Conservation (phyloP, 2,888 invertebrate genomes). For the Carcina quercana region DNA sequence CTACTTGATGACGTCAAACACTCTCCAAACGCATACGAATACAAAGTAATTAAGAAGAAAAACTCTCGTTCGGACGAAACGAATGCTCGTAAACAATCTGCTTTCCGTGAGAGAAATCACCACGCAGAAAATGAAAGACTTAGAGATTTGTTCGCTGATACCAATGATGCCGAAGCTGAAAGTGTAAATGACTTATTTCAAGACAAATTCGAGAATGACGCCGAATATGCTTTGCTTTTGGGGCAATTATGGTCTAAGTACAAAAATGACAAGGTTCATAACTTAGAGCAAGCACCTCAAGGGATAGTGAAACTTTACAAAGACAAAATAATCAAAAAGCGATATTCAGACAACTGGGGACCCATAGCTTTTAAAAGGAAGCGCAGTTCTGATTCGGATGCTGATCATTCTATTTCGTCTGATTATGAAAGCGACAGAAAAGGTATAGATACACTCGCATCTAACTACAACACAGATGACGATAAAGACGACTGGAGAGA, state of each 20-base stretch:
- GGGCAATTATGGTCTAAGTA: constrained; percentile 75
- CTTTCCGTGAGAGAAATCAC: constrained; percentile 60
- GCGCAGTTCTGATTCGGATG: constrained; percentile 52
- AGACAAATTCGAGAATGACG: constrained; percentile 53
- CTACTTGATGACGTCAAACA: constrained; percentile 54
- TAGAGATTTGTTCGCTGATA: constrained; percentile 54
- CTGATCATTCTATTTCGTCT: constrained; percentile 29
- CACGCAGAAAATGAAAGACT: constrained; percentile 56
- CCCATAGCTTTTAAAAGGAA: constrained; percentile 68
- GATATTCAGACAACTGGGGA: constrained; percentile 63
- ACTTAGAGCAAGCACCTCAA: constrained; percentile 46
- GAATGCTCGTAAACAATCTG: constrained; percentile 44
- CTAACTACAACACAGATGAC: constrained; percentile 49
- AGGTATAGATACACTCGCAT: constrained; percentile 26
- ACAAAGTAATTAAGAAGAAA: constrained; percentile 70
- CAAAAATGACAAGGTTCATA: constrained; percentile 56
- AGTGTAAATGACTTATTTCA: constrained; percentile 36
- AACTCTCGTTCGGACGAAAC: constrained; percentile 33
- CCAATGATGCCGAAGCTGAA: constrained; percentile 41
- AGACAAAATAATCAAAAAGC: constrained; percentile 61
- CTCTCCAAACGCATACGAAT: constrained; percentile 71
- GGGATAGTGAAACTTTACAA: constrained; percentile 64
- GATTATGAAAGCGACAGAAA: constrained; percentile 45
- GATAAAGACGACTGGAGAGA: constrained; percentile 61
- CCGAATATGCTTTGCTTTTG: constrained; percentile 69